phyloP scores from a whole-genome alignment of 1,140 invertebrate genomes.

The Panonychus citri region DNA sequence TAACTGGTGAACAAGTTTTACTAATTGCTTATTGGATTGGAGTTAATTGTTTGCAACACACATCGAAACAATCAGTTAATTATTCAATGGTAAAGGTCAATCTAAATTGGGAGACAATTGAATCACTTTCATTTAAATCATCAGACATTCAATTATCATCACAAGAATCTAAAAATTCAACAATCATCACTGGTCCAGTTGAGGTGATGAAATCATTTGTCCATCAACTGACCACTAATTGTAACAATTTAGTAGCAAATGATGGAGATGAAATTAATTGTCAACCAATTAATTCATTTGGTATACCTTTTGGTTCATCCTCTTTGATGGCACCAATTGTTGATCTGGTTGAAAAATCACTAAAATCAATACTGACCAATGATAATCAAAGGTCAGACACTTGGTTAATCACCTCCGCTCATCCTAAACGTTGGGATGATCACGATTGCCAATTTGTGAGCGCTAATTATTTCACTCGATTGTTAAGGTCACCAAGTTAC shows the following conservation, averaged over 20 bases:
- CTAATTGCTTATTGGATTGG: slow-evolving; percentile 27
- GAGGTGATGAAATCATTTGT: too few relatives aligned
- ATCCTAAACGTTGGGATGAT: background rate
- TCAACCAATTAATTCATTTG: too few relatives aligned
- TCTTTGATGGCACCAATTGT: too few relatives aligned
- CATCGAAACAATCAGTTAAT: background rate
- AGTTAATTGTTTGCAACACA: background rate
- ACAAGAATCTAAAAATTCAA: slow-evolving; percentile 71
- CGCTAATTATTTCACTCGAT: background rate
- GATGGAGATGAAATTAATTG: too few relatives aligned
- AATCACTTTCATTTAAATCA: slow-evolving; percentile 39
- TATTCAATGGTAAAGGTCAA: slow-evolving; percentile 53
- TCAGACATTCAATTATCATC: slow-evolving; percentile 61
- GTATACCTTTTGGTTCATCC: too few relatives aligned
- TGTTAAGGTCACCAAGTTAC: slow-evolving; percentile 45
- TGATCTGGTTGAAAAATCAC: too few relatives aligned
- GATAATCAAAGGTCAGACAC: background rate
- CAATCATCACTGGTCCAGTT: slow-evolving; percentile 63
- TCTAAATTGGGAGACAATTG: slow-evolving; percentile 60
- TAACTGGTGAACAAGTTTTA: slow-evolving; percentile 29
- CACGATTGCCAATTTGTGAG: background rate
- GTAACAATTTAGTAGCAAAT: too few relatives aligned
- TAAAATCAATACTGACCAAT: too few relatives aligned
- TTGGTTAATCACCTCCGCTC: background rate
- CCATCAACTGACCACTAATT: too few relatives aligned